Base-by-base conservation (phyloP, 2,113 vertebrate genomes). In the Pao palembangensis region DNA sequence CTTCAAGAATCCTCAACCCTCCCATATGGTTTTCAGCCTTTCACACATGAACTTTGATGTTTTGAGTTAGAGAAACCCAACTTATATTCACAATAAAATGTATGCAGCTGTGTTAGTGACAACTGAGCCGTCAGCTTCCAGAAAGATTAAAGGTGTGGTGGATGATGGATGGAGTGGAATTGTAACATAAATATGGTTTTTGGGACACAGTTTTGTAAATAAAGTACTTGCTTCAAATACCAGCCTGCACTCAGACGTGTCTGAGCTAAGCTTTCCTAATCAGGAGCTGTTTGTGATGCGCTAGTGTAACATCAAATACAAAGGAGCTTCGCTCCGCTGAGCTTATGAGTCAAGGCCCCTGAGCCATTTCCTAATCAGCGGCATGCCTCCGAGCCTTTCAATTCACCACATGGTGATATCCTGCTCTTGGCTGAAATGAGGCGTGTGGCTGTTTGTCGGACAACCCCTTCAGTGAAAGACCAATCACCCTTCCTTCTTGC, bases 371-470 rank as follows among this genome's bases (percentile, higher is more conserved):
- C 57, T 84, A 73, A 83, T 87, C 78, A 70, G 65, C 55, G 7
- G 61, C 76, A 42, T 73, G 43, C 65, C 60, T 83, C 73, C 71
- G 56, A 43, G 66, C 70, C 80, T 59, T 73, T 63, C 28, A 34
- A 67, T 76, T 78, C 73, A 58, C 75, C 78, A 76, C 76, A 61
- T 64, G 44, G 67, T 86, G 77, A 84, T 86, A 75, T 87, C 77
- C 83, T 81, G 76, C 78, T 79, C 48, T 71, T 25, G 10, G 18
- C 71, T 73, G 57, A 64, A 70, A 61, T 64, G 59, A 79, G 75
- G 58, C 55, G 41, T 67, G 72, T 51, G 77, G 78, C 79, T 74
- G 73, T 76, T 74, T 79, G 74, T 76, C 70, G 70, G 61, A 71
- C 71, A 55, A 42, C 74, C 42, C 71, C 56, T 31, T 19, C 44